These are phyloP conservation scores for Drosophila willistoni DNA, from an alignment of 1,140 invertebrate genomes.

Conservation along the genomic window DNA sequence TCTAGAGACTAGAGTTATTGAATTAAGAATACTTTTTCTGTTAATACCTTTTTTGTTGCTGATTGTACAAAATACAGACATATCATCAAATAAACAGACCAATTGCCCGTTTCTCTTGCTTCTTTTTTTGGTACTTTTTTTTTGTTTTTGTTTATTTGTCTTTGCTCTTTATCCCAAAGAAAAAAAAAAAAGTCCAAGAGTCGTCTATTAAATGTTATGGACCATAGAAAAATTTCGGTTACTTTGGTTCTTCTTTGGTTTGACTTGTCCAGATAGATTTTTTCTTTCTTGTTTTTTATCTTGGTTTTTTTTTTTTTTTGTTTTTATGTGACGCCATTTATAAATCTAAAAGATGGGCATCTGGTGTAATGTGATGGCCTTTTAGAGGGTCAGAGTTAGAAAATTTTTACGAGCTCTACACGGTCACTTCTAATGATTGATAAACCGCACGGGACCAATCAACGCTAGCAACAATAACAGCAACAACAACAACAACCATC, in stretches of 20 bases:
- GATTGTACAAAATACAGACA: conserved; percentile 9
- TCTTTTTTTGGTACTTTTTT: not conserved
- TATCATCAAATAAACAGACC: conserved; percentile 57
- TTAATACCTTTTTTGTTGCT: not conserved
- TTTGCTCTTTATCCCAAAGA: not conserved
- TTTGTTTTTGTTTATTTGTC: not conserved
- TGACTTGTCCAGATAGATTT: no score
- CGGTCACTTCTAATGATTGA: conserved; percentile 73
- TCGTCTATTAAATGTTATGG: conserved; percentile 56
- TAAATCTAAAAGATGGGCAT: conserved; percentile 54
- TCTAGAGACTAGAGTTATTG: no score
- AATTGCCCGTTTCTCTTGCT: conserved; percentile 41
- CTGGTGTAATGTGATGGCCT: conserved; percentile 63
- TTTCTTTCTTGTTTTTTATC: no score
- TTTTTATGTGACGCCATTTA: conserved; percentile 59
- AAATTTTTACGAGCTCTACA: conserved; percentile 54
- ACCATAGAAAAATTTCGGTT: conserved; percentile 43
- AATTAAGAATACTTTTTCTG: not conserved
- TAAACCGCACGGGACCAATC: conserved; percentile 77
- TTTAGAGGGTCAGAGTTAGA: conserved; percentile 55
- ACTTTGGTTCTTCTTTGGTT: not conserved
- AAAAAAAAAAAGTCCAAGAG: not conserved
- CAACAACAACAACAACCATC: conserved; percentile 17
- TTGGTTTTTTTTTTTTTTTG: conserved; percentile 19
- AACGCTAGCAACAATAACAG: conserved; percentile 40